Percentiles rank a stretch among this genome's conserved stretches.
Conservation (phyloP, 2,113 vertebrate genomes). For the Gopherus flavomarginatus region DNA sequence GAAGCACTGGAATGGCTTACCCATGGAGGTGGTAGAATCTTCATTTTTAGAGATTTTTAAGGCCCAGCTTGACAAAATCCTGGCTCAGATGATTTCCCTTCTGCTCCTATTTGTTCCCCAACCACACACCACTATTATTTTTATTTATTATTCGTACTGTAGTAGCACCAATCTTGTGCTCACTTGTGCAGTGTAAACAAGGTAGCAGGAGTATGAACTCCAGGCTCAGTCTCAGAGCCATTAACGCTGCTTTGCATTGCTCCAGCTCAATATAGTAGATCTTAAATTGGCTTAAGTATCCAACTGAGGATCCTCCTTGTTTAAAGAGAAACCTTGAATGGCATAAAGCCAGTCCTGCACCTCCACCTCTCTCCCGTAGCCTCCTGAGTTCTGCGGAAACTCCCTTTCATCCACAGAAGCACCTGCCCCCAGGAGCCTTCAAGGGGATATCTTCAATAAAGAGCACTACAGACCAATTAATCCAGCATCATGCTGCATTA, state of each 20-base stretch:
- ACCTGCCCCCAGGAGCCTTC: not conserved
- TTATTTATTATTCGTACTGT: not conserved
- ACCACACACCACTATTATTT: not conserved
- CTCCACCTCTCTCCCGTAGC: no score
- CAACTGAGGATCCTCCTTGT: not conserved
- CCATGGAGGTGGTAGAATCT: no score
- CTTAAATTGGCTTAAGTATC: not conserved
- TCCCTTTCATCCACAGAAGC: not conserved
- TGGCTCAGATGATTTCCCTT: not conserved
- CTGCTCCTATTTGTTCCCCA: not conserved
- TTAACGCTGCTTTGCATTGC: not conserved
- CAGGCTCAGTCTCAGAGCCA: not conserved
- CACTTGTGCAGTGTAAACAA: rapidly evolving
- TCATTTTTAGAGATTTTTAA: no score
- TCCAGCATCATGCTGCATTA: not conserved
- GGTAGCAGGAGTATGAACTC: not conserved
- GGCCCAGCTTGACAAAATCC: no score
- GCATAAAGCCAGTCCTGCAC: not conserved
- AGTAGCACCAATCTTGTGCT: not conserved
- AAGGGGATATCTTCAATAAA: not conserved
- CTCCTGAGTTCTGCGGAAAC: not conserved
- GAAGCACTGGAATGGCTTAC: no score
- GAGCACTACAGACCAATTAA: not conserved
- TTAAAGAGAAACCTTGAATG: not conserved
- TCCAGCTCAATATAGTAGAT: not conserved